Conservation (phyloP, 2,113 vertebrate genomes). For the Phyllostomus hastatus region DNA sequence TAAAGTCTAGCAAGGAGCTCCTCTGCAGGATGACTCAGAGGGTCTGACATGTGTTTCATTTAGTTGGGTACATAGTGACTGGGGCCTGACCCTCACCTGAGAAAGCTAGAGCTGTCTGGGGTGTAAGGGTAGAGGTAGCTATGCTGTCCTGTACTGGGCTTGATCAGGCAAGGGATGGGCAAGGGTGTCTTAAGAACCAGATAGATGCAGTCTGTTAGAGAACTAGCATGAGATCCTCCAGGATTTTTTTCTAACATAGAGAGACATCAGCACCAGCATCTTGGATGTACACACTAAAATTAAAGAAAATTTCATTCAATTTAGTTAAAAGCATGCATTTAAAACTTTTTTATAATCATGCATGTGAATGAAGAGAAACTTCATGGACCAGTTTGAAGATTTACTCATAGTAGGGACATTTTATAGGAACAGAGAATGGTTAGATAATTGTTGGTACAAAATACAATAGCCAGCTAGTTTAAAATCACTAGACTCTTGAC, state of each 20-base stretch:
- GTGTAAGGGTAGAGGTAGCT: background rate
- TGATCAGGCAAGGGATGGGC: background rate
- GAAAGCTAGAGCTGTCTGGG: background rate
- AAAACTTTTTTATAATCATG: background rate
- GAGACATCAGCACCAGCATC: background rate
- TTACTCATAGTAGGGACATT: background rate
- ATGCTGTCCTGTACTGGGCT: background rate
- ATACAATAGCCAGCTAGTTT: background rate
- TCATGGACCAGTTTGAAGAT: background rate
- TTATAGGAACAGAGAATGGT: constrained; percentile 11
- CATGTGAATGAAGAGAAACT: background rate
- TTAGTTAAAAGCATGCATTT: background rate
- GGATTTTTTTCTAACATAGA: background rate
- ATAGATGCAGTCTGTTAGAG: background rate
- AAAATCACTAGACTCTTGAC: background rate
- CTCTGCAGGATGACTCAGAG: background rate
- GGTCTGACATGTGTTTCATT: background rate
- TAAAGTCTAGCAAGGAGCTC: background rate
- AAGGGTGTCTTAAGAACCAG: background rate
- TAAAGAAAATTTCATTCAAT: background rate
- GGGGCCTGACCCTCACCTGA: background rate
- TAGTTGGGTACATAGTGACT: background rate
- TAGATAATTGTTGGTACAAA: constrained; percentile 8
- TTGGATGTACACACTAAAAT: background rate
- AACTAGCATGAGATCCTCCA: background rate